Evolutionary conservation across 1,140 invertebrate genomes (phyloP), one percentile per base, ranked within the genome.

Genomic region (Bombus sylvicola): DNA sequence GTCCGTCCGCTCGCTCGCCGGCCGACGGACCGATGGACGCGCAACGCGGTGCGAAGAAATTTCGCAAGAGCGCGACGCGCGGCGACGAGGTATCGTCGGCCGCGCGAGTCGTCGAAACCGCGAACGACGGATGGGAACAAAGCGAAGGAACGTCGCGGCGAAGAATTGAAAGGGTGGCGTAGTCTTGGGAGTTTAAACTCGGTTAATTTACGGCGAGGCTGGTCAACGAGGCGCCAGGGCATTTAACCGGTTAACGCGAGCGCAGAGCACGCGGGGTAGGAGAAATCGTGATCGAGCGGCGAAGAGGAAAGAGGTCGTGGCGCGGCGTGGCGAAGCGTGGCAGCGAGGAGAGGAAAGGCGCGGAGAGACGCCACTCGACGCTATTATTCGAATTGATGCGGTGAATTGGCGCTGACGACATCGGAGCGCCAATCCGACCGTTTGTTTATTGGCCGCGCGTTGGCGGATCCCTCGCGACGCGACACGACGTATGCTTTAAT

Each of bases 201-300:
- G 93, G 92, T 94, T 91, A 95, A 94, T 94, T 94, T 93, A 94
- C 91, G 85, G 87, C 12, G 92, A 89, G 91, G 91, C 88, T 89
- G 93, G 93, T 93, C 94, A 91, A 92, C 92, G 81, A 94, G 94
- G 94, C 94, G 94, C 94, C 94, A 93, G 88, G 89, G 89, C 91
- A 94, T 94, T 94, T 95, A 94, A 91, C 89, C 59, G 89, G 90
- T 92, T 93, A 93, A 93, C 92, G 92, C 91, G 89, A 43, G 41
- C 87, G 85, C 89, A 86, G 83, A 84, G 89, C 66, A 41, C 84
- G 87, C 53, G 62, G 59, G 43, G 31, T 75, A 86, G 74, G 76
- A 87, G 81, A 82, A 74, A 72, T 53, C 76, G 81, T 82, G 90
- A 85, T 87, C 83, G 87, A 81, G 82, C 59, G 31, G 0, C 22